A percentile compares a stretch with the other conserved stretches of the same genome.
phyloP scores from a whole-genome alignment of 2,797 vertebrate genomes.

The Phaenicophaeus curvirostris region DNA sequence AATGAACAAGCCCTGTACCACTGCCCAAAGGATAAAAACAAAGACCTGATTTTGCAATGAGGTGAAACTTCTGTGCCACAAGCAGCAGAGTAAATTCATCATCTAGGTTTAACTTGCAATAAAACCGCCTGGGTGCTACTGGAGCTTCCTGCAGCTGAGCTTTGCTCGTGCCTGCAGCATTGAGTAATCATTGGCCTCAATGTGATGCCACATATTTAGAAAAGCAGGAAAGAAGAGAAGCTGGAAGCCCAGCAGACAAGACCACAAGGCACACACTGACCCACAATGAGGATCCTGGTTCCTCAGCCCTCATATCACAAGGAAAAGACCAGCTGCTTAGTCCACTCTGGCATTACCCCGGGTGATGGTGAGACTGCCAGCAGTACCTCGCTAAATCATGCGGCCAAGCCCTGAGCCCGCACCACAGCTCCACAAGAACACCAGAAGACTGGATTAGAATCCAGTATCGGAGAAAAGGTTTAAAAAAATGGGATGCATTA shows the following conservation, averaged over 20 bases:
- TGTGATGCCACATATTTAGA: not conserved
- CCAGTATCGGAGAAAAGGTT: not conserved
- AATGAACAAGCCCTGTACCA: not conserved
- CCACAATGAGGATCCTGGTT: not conserved
- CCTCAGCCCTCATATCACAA: not conserved
- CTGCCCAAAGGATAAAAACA: not conserved
- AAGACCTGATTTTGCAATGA: not conserved
- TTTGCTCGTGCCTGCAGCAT: not conserved
- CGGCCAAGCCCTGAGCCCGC: not conserved
- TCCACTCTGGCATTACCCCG: not conserved
- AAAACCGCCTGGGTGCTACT: not conserved
- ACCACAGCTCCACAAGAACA: not conserved
- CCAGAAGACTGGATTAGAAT: not conserved
- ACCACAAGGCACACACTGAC: not conserved
- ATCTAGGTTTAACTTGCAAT: not conserved
- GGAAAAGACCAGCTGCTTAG: not conserved
- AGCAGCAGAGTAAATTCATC: not conserved
- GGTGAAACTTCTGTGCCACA: not conserved
- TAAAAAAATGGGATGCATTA: not conserved
- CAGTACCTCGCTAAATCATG: fast-evolving
- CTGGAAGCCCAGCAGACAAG: not conserved
- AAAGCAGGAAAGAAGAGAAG: not conserved
- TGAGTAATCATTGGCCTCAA: not conserved
- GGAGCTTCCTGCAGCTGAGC: not conserved
- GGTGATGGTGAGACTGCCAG: not conserved